These are phyloP conservation scores for Pyrgilauda ruficollis DNA, from an alignment of 2,113 vertebrate species.

Conservation along the genomic window DNA sequence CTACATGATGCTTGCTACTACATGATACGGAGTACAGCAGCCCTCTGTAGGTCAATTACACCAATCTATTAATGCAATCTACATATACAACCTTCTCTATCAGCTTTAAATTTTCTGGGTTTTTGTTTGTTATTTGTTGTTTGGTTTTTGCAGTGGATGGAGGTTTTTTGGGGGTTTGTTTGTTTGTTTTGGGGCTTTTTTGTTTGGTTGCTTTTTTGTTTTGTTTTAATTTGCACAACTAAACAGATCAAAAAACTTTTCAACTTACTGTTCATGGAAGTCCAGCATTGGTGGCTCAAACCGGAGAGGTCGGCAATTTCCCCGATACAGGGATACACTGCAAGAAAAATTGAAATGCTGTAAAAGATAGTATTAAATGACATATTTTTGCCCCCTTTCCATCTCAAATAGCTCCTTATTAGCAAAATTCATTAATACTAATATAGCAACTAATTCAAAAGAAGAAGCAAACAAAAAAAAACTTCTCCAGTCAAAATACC, in stretches of 20 bases:
- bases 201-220: not conserved
- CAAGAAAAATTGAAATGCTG: conserved; percentile 55
- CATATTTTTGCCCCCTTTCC: not conserved
- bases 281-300: conserved; percentile 99
- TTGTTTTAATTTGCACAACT: not conserved
- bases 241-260: not conserved
- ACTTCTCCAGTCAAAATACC: conserved; percentile 22
- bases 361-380: not conserved
- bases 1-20: not conserved
- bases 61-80: not conserved
- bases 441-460: not conserved
- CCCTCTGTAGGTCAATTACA: not conserved
- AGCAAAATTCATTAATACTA: not conserved
- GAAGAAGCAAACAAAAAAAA: conserved; percentile 50
- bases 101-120: not conserved
- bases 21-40: not conserved
- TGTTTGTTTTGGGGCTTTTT: not conserved
- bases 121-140: not conserved
- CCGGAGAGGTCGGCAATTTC: conserved; percentile 92
- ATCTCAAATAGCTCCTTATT: not conserved
- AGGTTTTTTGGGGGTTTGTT: not conserved
- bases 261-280: conserved; percentile 96
- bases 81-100: not conserved
- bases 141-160: fast-evolving
- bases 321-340: conserved; percentile 90